Evolutionary conservation across 2,113 vertebrate species (phyloP), one percentile per base, ranked within the genome.

Genomic region (Myotis davidii): DNA sequence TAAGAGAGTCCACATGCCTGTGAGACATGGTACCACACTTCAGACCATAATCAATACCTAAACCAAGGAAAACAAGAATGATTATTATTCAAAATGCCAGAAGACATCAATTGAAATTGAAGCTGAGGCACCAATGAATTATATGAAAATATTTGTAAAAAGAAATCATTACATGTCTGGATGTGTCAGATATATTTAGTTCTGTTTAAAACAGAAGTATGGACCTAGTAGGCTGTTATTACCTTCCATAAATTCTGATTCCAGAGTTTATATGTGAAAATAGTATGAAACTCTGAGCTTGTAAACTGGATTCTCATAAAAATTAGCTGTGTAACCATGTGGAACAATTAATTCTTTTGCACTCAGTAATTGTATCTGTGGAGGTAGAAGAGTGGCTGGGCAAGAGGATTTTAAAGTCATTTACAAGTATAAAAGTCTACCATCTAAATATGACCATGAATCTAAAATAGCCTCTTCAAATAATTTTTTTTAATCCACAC

Each of bases 131-230:
- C 10, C 23, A 81, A 95, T 34, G n/a, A 88, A 77, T 88, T 56
- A 25, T 13, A 70, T 65, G 27, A 17, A 78, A 54, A 93, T 78
- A 69, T 82, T 93, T 93, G 21, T 74, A 93, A 81, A 56, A 32
- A 93, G 29, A 39, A 1, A 89, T 39, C 76, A 50, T 70, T 61
- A 70, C 2, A 3, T 73, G 45, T 34, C 37, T 74, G 12, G 61
- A 76, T 76, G 3, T 34, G 92, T 82, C 2, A 7, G 39, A 59
- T 34, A n/a, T 29, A 61, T 61, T 42, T 77, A 25, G 20, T 85
- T 96, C 52, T 91, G 25, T 83, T 94, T 91, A 94, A 85, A 69
- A 34, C 37, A 92, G 39, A 34, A 79, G 16, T 52, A 13, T 32
- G 0, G 56, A 79, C 48, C 90, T 82, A 70, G 21, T 16, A 48